These are phyloP conservation scores for Helleia helle DNA, from an alignment of 2,888 invertebrate species.

Conservation along the genomic window DNA sequence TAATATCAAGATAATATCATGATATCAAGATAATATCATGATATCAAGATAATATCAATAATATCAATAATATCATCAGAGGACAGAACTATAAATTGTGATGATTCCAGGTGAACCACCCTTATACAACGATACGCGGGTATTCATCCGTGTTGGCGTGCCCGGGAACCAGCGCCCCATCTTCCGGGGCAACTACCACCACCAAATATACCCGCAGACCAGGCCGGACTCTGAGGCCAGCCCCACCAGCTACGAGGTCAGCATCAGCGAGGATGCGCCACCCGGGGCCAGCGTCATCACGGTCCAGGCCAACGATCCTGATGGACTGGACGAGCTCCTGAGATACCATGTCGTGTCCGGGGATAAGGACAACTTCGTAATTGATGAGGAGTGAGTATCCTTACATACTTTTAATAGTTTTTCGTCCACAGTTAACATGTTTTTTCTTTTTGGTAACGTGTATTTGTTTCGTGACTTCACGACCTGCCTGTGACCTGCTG, in stretches of 20 bases:
- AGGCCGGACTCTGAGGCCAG: too few species aligned
- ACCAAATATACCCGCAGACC: slow-evolving; percentile 56
- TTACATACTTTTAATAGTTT: too few species aligned
- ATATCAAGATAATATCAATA: too few species aligned
- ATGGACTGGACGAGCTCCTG: slow-evolving; percentile 80
- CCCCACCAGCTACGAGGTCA: slow-evolving; percentile 81
- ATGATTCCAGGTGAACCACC: slow-evolving; percentile 72
- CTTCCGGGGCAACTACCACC: slow-evolving; percentile 82
- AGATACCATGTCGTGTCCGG: slow-evolving; percentile 82
- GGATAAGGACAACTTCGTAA: slow-evolving; percentile 84
- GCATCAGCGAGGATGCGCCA: slow-evolving; percentile 79
- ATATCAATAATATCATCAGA: too few species aligned
- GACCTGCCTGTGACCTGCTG: too few species aligned
- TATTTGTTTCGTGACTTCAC: too few species aligned
- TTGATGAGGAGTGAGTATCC: slow-evolving; percentile 78
- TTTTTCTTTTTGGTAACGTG: too few species aligned
- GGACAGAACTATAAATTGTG: neutral
- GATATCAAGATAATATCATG: too few species aligned
- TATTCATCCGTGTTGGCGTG: slow-evolving; percentile 83
- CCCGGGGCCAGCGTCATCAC: slow-evolving; percentile 80
- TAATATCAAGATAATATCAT: too few species aligned
- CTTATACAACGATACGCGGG: slow-evolving; percentile 77
- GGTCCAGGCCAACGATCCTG: slow-evolving; percentile 84
- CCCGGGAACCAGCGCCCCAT: slow-evolving; percentile 86
- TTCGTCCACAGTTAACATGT: too few species aligned